Percentiles rank a stretch among this genome's conserved stretches.
Conservation (phyloP, 2,113 vertebrate species). For the Pardalotus punctatus region DNA sequence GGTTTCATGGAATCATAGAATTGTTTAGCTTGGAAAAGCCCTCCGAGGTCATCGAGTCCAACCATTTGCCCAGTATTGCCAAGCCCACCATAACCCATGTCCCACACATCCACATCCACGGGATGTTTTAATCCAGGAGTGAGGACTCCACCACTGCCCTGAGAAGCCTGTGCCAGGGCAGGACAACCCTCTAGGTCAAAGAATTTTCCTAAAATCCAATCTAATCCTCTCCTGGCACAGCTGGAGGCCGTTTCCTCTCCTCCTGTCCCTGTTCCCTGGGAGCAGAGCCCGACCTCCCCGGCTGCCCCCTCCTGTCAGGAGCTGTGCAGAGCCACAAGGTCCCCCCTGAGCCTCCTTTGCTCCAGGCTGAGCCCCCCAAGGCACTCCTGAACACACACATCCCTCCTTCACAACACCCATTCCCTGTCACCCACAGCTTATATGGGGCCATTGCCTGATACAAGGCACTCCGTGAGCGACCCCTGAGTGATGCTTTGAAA, state of each 20-base stretch:
- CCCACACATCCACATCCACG: not conserved
- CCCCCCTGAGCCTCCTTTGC: not conserved
- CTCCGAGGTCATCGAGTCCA: not conserved
- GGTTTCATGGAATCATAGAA: not conserved
- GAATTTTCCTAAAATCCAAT: not conserved
- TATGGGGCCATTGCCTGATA: not conserved
- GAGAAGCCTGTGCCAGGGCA: not conserved
- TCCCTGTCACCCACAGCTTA: too few relatives aligned
- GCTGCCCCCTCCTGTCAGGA: not conserved
- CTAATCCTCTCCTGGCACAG: not conserved
- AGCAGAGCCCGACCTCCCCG: rapidly evolving
- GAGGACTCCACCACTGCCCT: not conserved
- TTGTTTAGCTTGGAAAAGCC: not conserved
- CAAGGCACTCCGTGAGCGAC: not conserved
- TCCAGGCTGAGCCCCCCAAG: not conserved
- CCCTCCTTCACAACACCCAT: not conserved
- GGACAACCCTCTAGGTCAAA: not conserved
- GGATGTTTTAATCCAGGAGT: not conserved
- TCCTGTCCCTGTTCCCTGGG: not conserved
- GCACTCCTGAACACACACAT: not conserved
- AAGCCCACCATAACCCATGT: not conserved
- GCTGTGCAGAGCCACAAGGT: not conserved
- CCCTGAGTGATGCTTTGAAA: not conserved
- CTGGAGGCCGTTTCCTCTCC: not conserved
- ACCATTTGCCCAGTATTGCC: not conserved